These are phyloP conservation scores for Acronicta aceris DNA, from an alignment of 2,888 invertebrate species.

Conservation along the genomic window DNA sequence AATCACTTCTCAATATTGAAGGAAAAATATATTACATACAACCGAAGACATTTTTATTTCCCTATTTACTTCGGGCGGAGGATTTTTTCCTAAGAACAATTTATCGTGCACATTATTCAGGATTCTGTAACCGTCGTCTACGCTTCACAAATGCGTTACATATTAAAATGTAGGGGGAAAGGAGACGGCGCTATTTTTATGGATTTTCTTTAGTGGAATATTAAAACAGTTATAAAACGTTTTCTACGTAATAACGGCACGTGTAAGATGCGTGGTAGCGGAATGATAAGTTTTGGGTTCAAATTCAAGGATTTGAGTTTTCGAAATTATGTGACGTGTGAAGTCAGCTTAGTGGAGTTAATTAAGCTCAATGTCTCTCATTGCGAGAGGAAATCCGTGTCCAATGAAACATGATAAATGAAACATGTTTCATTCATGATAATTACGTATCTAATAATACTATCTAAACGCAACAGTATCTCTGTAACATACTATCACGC, in stretches of 20 bases:
- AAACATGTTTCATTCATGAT: no score
- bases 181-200: slow-evolving; percentile 14
- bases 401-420: no score
- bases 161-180: slow-evolving; percentile 7
- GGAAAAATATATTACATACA: slow-evolving; percentile 4
- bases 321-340: no score
- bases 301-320: no score
- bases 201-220: neutral
- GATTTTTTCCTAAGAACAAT: slow-evolving; percentile 31
- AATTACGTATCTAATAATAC: no score
- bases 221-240: neutral
- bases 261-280: no score
- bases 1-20: slow-evolving; percentile 8
- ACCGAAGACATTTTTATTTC: slow-evolving; percentile 33
- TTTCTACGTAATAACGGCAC: neutral
- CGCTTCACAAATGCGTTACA: slow-evolving; percentile 25
- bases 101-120: slow-evolving; percentile 43
- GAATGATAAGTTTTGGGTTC: no score
- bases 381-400: no score
- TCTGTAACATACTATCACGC: no score
- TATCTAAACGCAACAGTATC: no score
- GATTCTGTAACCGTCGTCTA: slow-evolving; percentile 27
- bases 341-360: no score
- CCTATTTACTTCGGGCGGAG: slow-evolving; percentile 22
- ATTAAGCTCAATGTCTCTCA: no score